Percentiles rank a stretch among this genome's conserved stretches.
Conservation (phyloP, 2,797 vertebrate species). For the Gallinago stenura region DNA sequence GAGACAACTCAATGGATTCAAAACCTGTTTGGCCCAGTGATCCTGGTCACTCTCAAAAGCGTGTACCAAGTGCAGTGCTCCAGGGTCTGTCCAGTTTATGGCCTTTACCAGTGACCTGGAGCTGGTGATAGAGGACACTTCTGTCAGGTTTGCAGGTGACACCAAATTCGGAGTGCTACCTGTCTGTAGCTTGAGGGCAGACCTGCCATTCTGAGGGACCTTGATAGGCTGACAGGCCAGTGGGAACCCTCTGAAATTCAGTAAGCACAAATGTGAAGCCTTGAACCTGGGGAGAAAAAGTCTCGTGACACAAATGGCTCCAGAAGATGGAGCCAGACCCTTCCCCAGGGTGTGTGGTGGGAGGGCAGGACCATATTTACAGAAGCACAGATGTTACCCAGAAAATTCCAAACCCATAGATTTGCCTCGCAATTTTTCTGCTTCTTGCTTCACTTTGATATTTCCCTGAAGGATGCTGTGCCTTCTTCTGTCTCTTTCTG, state of each 20-base stretch:
- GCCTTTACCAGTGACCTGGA: background rate
- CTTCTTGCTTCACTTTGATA: background rate
- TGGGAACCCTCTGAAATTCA: fast-evolving
- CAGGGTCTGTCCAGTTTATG: background rate
- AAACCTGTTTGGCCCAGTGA: background rate
- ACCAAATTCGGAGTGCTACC: background rate
- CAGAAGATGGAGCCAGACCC: background rate
- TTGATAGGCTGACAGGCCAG: background rate
- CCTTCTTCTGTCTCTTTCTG: background rate
- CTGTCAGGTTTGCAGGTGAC: background rate
- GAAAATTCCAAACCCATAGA: background rate
- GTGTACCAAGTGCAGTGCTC: background rate
- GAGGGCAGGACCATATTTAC: background rate
- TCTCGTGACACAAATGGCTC: background rate
- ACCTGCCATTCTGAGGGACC: background rate
- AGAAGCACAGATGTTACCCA: background rate
- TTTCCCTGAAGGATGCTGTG: background rate
- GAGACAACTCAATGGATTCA: background rate
- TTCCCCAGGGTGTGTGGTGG: background rate
- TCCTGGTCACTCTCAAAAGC: background rate
- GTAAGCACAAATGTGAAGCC: background rate
- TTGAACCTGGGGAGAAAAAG: background rate
- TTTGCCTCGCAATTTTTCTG: background rate
- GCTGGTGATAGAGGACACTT: background rate
- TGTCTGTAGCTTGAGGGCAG: background rate